Base-by-base conservation (phyloP, 2,888 invertebrate species). In the Drosophila hamatofila region DNA sequence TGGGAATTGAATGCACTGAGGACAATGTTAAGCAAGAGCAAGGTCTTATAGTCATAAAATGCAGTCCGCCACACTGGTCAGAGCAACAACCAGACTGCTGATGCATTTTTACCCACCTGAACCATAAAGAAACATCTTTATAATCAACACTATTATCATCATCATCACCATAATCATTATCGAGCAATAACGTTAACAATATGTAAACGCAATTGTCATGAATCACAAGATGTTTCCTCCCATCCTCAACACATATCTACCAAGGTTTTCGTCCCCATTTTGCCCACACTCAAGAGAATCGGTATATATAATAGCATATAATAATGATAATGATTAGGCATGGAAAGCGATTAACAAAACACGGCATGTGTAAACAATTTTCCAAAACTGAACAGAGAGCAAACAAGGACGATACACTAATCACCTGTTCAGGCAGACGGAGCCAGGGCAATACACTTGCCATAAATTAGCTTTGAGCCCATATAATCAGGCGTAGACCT, bases 291-390 rank as follows among this genome's bases (percentile, higher is more conserved):
- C 18, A 18, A 14, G 6, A 2, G 7, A 30, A 18, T 30, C 30
- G 18, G n/a, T 49, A 11, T 30, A 30, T 18, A 48, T 48, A 9
- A 48, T 27, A 30, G 18, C 30, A 33, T n/a, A 69, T 64, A 57
- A 64, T 51, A 64, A 74, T 64, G 60, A 64, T 55, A 61, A 74
- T 48, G 62, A 62, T 59, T 51, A 18, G 62, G 48, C 68, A 68
- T 61, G 16, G 37, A 68, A 77, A 73, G 61, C 67, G 75, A 86
- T 85, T 81, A 86, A 30, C 56, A 65, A 46, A 30, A 35, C 67
- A 57, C 18, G 64, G 48, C 37, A 52, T 57, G 65, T 60, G 70
- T 72, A 75, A 65, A 77, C 81, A 81, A 88, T 81, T 85, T 70
- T 70, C 70, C 64, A 30, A 33, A 70, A 68, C 72, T 80, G 80